Evolutionary conservation across 1,140 invertebrate genomes (phyloP), one percentile per base, ranked within the genome.

Genomic region (Cyclina sinensis): DNA sequence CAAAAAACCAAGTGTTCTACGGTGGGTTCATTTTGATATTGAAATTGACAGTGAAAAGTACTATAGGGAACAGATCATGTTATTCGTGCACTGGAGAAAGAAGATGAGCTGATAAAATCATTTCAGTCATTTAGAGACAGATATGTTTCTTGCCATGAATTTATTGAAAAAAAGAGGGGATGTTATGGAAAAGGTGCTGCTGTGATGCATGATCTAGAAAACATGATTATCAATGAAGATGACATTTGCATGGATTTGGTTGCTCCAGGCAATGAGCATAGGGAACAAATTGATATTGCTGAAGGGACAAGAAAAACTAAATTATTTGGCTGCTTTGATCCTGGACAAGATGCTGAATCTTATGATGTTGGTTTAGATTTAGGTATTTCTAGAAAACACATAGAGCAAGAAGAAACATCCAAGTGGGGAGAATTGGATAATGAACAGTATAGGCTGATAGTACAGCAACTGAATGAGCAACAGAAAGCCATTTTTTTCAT

Each of bases 61-160:
- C 73, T 90, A 90, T 46, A 81, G 88, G 48, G 83, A 91, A 59
- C 62, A 46, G n/a, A 16, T 76, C 3, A 84, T 90, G 78, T 57
- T 87, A n/a, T 87, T 70, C 30, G 48, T 18, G 46, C 39, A 57
- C 37, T 90, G 65, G 85, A 82, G 88, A 62, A 35, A 73, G 84
- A 91, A 86, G 9, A 32, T 18, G 79, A 88, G 7, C 82, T 65
- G 30, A 74, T 43, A n/a, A 48, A 54, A 76, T 24, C 73, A 51
- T 4, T 73, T 54, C 24, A 82, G 43, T 18, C 24, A 48, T 37
- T 57, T 88, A 68, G 11, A 81, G 68, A 73, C 24, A 43, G 12
- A 30, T n/a, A n/a, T n/a, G n/a, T n/a, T n/a, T n/a, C n/a, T n/a
- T n/a, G n/a, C n/a, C n/a, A n/a, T n/a, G n/a, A n/a, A n/a, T n/a